Conservation (phyloP, 2,797 vertebrate genomes). For the Lutjanus argentimaculatus region DNA sequence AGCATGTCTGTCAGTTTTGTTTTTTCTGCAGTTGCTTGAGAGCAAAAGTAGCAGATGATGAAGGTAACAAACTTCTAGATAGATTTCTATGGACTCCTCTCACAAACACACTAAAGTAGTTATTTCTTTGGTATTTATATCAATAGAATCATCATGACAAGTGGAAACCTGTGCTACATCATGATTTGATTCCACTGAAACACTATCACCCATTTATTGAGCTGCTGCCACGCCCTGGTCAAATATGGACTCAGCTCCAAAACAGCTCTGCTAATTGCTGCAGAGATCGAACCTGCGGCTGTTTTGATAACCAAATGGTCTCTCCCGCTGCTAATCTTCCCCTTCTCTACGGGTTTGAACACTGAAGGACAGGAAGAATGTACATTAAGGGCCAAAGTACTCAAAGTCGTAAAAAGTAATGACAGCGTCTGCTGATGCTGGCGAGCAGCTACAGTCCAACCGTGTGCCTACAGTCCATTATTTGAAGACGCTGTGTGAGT, state of each 20-base stretch:
- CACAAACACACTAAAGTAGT: not conserved
- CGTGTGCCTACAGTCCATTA: constrained; percentile 68
- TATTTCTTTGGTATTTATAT: not conserved
- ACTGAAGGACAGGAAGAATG: constrained; percentile 74
- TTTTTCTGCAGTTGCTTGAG: not conserved
- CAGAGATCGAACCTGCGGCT: constrained; percentile 63
- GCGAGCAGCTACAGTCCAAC: constrained; percentile 48
- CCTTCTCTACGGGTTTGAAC: constrained; percentile 35
- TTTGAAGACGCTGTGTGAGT: constrained; percentile 65
- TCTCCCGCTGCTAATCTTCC: constrained; percentile 41
- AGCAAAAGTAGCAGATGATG: not conserved
- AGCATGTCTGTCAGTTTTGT: not conserved
- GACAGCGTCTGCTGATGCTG: constrained; percentile 63
- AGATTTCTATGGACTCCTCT: not conserved
- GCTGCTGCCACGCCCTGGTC: constrained; percentile 40
- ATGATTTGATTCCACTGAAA: constrained; percentile 47
- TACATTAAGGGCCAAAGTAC: constrained; percentile 76
- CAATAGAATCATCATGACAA: not conserved
- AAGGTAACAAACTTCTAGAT: not conserved
- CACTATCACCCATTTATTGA: constrained; percentile 46
- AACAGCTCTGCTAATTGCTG: constrained; percentile 61
- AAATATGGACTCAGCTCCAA: constrained; percentile 41
- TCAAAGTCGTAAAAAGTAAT: constrained; percentile 77
- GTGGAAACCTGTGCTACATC: constrained; percentile 7
- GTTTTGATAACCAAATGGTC: constrained; percentile 64